Evolutionary conservation across 2,888 invertebrate genomes (phyloP).

Genomic region (Agapetus fuscipes): DNA sequence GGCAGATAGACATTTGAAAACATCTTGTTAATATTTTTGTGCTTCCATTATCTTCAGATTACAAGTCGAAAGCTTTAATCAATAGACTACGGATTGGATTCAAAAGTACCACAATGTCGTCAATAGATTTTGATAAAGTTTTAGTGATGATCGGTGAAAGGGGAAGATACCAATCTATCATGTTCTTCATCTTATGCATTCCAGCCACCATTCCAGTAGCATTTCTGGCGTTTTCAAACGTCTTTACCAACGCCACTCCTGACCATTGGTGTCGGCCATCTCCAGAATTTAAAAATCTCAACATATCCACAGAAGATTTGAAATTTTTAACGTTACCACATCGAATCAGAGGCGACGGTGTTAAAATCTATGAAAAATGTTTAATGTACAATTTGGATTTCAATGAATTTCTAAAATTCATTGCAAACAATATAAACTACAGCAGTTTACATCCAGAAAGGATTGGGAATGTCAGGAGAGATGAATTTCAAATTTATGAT

Average conservation of each 20-base stretch:
- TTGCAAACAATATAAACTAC: background rate
- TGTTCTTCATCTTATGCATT: slow-evolving; percentile 54
- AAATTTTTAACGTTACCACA: slow-evolving; percentile 45
- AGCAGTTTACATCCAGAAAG: no score
- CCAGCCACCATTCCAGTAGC: slow-evolving; percentile 56
- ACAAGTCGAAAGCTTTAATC: no score
- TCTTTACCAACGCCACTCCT: slow-evolving; percentile 60
- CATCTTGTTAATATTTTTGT: no score
- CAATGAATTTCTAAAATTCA: slow-evolving; percentile 28
- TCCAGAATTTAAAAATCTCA: slow-evolving; percentile 39
- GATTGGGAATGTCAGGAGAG: background rate
- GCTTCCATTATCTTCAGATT: no score
- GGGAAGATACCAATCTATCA: slow-evolving; percentile 53
- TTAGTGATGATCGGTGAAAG: slow-evolving; percentile 49
- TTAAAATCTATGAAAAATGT: slow-evolving; percentile 39
- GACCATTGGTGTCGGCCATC: slow-evolving; percentile 56
- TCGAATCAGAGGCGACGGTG: slow-evolving; percentile 31
- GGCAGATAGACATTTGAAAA: no score
- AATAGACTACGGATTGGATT: no score
- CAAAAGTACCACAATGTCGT: no score
- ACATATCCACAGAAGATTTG: slow-evolving; percentile 39
- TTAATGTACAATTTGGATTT: slow-evolving; percentile 44
- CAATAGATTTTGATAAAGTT: slow-evolving; percentile 42
- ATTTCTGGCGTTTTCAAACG: slow-evolving; percentile 58
- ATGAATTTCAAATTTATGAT: background rate